Base-by-base conservation (phyloP, 2,113 vertebrate species). In the Hippocampus abdominalis region DNA sequence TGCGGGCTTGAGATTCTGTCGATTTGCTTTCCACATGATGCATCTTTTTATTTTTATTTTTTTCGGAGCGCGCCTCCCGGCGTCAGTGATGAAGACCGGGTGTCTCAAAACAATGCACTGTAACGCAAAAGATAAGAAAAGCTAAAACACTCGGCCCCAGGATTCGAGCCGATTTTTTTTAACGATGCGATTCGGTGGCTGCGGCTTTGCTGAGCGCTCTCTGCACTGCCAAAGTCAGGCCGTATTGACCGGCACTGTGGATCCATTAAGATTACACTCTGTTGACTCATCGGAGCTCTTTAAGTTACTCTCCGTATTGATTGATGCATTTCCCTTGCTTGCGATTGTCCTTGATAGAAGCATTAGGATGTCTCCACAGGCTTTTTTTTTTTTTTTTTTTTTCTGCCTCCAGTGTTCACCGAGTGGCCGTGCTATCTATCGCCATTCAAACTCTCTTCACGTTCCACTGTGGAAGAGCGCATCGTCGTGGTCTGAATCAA, bases 291-390 rank as follows among this genome's bases (percentile, higher is more conserved):
- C 57, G 46, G 68, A 67, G 77, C 74, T 80, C 81, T 87, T 79
- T 70, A 72, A 75, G 71, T 77, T 70, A 64, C 75, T 79, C 64
- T 51, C 15, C 13, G 54, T 73, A 89, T 88, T 71, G 86, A 89
- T 80, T 61, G 70, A 29, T 80, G 77, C 69, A 59, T 80, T 81
- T 74, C 56, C 67, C 48, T 23, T 6, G 57, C 48, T 36, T 6
- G 70, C 68, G 71, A 73, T 71, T 75, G 73, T 72, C 72, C 74
- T 39, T 77, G 71, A 78, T 85, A 80, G 87, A 88, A 72, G 67
- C 71, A 81, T 85, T 72, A 81, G 72, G 73, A 74, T 60, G 69
- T 71, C 53, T 68, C 54, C 69, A 53, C 10, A 60, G 72, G 74
- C 2, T 1, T 5, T 5, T 5, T 36, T 36, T 36, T 36, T 2